Evolutionary conservation across 2,888 invertebrate species (phyloP).

Genomic region (Papilio elwesi): DNA sequence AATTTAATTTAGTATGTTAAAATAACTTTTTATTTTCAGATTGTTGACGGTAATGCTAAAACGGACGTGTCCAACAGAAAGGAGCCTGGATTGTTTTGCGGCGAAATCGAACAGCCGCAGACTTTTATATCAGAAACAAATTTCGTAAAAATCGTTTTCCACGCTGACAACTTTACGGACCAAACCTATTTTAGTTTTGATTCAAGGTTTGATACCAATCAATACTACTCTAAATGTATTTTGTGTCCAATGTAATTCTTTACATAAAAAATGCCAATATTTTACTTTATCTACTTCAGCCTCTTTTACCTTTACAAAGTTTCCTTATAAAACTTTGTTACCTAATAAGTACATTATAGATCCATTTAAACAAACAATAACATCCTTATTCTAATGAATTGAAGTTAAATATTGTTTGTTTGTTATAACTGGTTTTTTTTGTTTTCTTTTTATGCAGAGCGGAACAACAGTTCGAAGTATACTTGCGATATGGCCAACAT

Average conservation of each 20-base stretch:
- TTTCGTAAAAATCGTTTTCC: slow-evolving; percentile 95
- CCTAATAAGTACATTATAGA: no score
- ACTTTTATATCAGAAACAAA: slow-evolving; percentile 97
- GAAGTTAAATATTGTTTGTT: no score
- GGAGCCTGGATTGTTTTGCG: slow-evolving; percentile 95
- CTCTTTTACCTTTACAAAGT: no score
- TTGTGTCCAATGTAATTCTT: no score
- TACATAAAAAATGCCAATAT: no score
- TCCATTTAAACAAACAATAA: no score
- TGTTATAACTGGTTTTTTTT: not conserved
- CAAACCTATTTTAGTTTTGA: slow-evolving; percentile 95
- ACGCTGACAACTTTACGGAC: slow-evolving; percentile 96
- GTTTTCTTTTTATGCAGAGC: slow-evolving; percentile 81
- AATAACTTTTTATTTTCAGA: slow-evolving; percentile 84
- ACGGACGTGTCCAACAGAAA: slow-evolving; percentile 94
- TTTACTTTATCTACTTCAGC: no score
- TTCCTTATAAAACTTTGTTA: no score
- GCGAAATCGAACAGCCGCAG: slow-evolving; percentile 96
- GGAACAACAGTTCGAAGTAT: slow-evolving; percentile 95
- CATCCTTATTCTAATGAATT: no score
- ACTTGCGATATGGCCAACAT: slow-evolving; percentile 95
- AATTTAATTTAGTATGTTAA: no score
- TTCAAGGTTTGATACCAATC: slow-evolving; percentile 67
- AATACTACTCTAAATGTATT: not conserved
- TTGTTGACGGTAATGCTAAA: slow-evolving; percentile 95